phyloP scores from a whole-genome alignment of 2,888 invertebrate genomes.

The Catocala nupta region DNA sequence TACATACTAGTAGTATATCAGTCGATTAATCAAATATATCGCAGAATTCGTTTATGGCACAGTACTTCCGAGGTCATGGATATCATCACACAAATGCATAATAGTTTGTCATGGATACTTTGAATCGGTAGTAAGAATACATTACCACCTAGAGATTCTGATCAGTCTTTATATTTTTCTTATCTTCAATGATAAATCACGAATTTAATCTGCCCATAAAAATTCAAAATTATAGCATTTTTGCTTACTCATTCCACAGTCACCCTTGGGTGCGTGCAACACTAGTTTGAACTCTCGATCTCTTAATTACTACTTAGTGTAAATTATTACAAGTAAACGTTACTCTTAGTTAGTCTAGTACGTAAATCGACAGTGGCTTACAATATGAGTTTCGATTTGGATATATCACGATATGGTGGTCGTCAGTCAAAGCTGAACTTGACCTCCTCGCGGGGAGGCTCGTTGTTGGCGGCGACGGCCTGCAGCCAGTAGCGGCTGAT shows the following conservation, averaged over 20 bases:
- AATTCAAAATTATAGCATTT: conserved; percentile 32
- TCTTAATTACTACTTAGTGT: conserved; percentile 49
- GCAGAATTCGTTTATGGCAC: conserved; percentile 65
- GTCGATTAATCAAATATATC: conserved; percentile 52
- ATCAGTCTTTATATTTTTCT: conserved; percentile 70
- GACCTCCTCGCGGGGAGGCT: conserved; percentile 85
- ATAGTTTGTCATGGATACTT: conserved; percentile 66
- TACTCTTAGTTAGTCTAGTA: conserved; percentile 9
- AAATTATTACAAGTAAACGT: conserved; percentile 42
- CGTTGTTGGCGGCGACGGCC: conserved; percentile 87
- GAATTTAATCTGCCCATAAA: conserved; percentile 29
- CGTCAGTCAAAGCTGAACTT: conserved; percentile 81
- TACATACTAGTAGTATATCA: conserved; percentile 60
- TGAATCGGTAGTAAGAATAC: conserved; percentile 41
- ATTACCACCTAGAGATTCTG: conserved; percentile 62
- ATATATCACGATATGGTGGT: conserved; percentile 47
- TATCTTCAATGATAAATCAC: conserved; percentile 48
- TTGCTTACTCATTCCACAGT: conserved; percentile 36
- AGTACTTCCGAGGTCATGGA: conserved; percentile 59
- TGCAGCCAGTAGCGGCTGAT: conserved; percentile 90
- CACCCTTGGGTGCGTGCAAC: conserved; percentile 52
- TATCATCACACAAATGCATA: conserved; percentile 67
- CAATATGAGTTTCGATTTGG: conserved; percentile 39
- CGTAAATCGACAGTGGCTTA: background rate
- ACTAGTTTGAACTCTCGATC: conserved; percentile 69